Conservation (phyloP, 2,113 vertebrate genomes). For the Noctilio leporinus region DNA sequence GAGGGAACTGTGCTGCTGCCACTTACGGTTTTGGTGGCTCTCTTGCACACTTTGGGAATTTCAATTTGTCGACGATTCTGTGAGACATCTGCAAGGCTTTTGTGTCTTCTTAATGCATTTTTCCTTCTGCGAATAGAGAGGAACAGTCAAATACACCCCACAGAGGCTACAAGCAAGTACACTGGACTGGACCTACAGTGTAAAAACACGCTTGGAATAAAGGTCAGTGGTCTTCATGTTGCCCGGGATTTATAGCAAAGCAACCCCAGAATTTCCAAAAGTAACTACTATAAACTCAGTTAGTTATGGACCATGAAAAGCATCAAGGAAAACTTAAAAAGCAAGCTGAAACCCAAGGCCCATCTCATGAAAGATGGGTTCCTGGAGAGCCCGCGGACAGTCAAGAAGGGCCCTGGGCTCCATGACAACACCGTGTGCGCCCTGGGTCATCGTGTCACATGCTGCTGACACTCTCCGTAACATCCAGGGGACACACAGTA, state of each 20-base stretch:
- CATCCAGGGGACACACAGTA: not conserved
- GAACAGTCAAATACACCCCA: slow-evolving; percentile 9
- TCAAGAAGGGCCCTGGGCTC: not conserved
- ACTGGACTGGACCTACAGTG: not conserved
- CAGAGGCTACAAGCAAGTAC: not conserved
- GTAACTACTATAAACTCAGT: not conserved
- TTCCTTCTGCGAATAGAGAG: slow-evolving; percentile 78
- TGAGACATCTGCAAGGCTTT: slow-evolving; percentile 89
- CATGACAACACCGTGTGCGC: not conserved
- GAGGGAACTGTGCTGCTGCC: not conserved
- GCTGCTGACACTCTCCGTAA: not conserved
- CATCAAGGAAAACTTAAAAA: not conserved
- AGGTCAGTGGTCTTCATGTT: not conserved
- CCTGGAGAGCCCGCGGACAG: not conserved
- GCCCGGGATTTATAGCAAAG: not conserved
- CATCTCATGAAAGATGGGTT: not conserved
- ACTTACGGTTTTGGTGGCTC: slow-evolving; percentile 82
- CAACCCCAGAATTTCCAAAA: not conserved
- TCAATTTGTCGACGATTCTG: slow-evolving; percentile 93
- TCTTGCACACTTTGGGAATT: slow-evolving; percentile 87
- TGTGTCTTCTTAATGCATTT: slow-evolving; percentile 87
- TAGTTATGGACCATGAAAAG: not conserved
- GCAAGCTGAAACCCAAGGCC: not conserved
- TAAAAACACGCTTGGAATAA: not conserved
- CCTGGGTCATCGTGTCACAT: not conserved